Evolutionary conservation across 2,888 invertebrate genomes (phyloP).

Genomic region (Amiota communis): DNA sequence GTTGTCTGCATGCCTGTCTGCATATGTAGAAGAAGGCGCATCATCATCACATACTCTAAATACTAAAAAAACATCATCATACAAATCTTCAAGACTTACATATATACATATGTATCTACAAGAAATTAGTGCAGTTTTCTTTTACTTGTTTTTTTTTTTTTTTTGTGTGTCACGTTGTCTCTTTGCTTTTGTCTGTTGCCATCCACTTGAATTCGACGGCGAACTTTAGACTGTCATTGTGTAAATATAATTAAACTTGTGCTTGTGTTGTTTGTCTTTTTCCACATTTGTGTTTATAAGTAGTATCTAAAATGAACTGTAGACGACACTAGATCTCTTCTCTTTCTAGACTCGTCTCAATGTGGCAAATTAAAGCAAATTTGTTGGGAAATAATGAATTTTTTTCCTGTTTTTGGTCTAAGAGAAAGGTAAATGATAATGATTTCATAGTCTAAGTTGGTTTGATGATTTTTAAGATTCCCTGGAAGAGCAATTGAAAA

Average conservation of each 20-base stretch:
- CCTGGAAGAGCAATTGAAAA: background rate
- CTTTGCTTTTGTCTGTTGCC: background rate
- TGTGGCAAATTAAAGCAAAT: background rate
- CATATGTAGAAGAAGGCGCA: background rate
- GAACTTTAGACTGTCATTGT: background rate
- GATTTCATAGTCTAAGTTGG: background rate
- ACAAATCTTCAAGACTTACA: no score
- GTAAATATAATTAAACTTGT: slow-evolving; percentile 22
- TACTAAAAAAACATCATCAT: no score
- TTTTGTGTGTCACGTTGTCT: background rate
- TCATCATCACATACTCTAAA: no score
- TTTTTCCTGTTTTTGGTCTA: no score
- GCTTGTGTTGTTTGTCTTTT: background rate
- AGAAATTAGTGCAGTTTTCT: slow-evolving; percentile 1
- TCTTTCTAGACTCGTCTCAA: background rate
- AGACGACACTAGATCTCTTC: no score
- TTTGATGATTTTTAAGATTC: background rate
- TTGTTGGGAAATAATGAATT: background rate
- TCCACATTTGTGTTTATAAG: no score
- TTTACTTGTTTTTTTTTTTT: background rate
- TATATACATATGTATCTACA: background rate
- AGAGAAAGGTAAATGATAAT: no score
- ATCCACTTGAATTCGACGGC: background rate
- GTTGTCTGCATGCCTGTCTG: slow-evolving; percentile 11
- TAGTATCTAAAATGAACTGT: no score